Percentiles rank a stretch among this genome's conserved stretches.
Conservation (phyloP, 1,140 invertebrate genomes). For the Grapholita molesta region DNA sequence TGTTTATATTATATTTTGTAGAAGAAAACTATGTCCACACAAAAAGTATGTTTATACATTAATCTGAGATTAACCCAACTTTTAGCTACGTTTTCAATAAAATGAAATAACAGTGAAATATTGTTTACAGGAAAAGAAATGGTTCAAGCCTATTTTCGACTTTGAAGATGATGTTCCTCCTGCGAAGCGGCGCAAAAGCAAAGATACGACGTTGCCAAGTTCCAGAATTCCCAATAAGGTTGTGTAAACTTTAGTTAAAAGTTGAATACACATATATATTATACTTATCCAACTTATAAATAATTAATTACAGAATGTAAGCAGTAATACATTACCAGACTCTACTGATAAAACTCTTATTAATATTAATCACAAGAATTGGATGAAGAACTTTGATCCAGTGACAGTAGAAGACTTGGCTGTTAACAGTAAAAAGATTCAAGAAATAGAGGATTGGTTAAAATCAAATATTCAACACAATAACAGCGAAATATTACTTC, state of each 20-base stretch:
- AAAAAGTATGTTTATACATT: too few species aligned
- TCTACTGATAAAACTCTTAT: background rate
- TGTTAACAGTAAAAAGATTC: constrained; percentile 81
- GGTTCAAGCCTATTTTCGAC: constrained; percentile 64
- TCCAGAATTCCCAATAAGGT: constrained; percentile 14
- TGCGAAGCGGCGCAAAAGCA: constrained; percentile 33
- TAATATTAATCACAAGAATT: constrained; percentile 60
- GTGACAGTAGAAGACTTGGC: constrained; percentile 77
- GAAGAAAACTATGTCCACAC: background rate
- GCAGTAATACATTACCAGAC: background rate
- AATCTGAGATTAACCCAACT: too few species aligned
- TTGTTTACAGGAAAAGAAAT: constrained; percentile 32
- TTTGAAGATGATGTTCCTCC: constrained; percentile 43
- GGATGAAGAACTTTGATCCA: constrained; percentile 80
- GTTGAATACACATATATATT: too few species aligned
- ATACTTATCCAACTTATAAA: constrained; percentile 12
- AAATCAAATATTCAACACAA: constrained; percentile 50
- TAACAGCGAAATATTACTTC: constrained; percentile 78
- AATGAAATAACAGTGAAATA: background rate
- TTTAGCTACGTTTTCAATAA: too few species aligned
- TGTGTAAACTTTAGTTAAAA: too few species aligned
- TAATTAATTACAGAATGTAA: constrained; percentile 16
- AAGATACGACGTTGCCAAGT: background rate
- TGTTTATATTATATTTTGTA: too few species aligned
- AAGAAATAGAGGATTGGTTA: constrained; percentile 80